Percentiles rank a stretch among this genome's conserved stretches.
These are phyloP conservation scores for Telmatochromis bifrenatus DNA, from an alignment of 2,113 vertebrate species.

Conservation along the genomic window DNA sequence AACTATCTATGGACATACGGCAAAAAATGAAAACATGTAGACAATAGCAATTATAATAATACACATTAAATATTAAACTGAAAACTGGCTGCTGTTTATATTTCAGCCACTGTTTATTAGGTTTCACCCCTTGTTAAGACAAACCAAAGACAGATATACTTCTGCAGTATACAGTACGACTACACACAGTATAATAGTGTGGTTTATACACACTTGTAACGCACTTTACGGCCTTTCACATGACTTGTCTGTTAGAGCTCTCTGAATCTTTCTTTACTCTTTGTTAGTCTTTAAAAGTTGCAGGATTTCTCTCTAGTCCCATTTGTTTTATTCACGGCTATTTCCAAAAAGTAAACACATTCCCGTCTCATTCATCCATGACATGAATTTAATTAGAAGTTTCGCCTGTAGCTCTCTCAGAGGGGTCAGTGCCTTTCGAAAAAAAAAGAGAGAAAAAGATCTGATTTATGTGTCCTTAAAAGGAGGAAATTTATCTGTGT, in stretches of 20 bases:
- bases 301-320: not conserved
- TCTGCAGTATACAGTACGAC: not conserved
- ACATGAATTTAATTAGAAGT: constrained; percentile 25
- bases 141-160: not conserved
- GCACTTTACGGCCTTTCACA: not conserved
- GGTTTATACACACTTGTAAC: not conserved
- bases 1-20: not conserved
- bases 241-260: not conserved
- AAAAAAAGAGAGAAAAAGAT: not conserved
- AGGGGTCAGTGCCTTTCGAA: not conserved
- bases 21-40: not conserved
- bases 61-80: not conserved
- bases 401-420: constrained; percentile 3
- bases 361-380: constrained; percentile 29
- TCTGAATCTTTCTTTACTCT: not conserved
- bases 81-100: not conserved
- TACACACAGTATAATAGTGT: not conserved
- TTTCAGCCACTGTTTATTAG: not conserved
- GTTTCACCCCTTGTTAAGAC: not conserved
- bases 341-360: constrained; percentile 50
- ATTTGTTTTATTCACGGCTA: constrained; percentile 30
- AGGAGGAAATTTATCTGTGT: constrained; percentile 26
- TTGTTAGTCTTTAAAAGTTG: not conserved
- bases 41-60: not conserved
- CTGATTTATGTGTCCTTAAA: constrained; percentile 38